phyloP scores from a whole-genome alignment of 2,888 invertebrate species.

The Gortyna flavago region DNA sequence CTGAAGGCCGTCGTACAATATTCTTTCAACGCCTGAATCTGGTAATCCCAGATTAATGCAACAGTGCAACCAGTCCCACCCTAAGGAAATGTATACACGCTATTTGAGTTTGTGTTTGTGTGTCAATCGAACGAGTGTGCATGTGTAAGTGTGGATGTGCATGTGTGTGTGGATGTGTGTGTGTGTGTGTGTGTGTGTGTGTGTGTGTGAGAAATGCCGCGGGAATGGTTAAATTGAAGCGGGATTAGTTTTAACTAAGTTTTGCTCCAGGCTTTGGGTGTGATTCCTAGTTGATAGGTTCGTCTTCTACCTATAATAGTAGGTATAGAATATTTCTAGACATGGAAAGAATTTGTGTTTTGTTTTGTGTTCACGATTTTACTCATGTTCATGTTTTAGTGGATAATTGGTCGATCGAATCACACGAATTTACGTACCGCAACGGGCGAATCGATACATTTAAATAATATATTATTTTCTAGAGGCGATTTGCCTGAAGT shows the following conservation, averaged over 20 bases:
- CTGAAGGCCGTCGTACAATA: too few relatives aligned
- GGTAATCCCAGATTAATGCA: slow-evolving; percentile 24
- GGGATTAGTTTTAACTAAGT: slow-evolving; percentile 62
- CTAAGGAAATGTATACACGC: slow-evolving; percentile 49
- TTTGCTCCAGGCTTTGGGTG: slow-evolving; percentile 40
- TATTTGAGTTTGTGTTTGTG: slow-evolving; percentile 12
- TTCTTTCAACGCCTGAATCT: too few relatives aligned
- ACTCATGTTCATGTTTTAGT: not conserved
- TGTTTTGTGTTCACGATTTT: not conserved
- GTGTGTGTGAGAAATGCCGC: slow-evolving; percentile 39
- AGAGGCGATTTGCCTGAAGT: too few relatives aligned
- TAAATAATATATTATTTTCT: too few relatives aligned
- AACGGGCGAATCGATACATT: too few relatives aligned
- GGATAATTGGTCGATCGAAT: too few relatives aligned
- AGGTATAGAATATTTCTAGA: not conserved
- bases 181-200: slow-evolving; percentile 20
- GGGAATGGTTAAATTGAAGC: slow-evolving; percentile 60
- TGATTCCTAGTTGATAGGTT: slow-evolving; percentile 29
- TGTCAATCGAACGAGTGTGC: slow-evolving; percentile 10
- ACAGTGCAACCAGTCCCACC: slow-evolving; percentile 29
- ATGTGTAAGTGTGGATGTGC: slow-evolving; percentile 3
- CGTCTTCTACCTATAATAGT: not conserved
- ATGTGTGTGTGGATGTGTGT: slow-evolving; percentile 4
- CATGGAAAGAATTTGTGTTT: not conserved
- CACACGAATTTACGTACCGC: too few relatives aligned